Base-by-base conservation (phyloP, 2,888 invertebrate species). In the Beris chalybata region DNA sequence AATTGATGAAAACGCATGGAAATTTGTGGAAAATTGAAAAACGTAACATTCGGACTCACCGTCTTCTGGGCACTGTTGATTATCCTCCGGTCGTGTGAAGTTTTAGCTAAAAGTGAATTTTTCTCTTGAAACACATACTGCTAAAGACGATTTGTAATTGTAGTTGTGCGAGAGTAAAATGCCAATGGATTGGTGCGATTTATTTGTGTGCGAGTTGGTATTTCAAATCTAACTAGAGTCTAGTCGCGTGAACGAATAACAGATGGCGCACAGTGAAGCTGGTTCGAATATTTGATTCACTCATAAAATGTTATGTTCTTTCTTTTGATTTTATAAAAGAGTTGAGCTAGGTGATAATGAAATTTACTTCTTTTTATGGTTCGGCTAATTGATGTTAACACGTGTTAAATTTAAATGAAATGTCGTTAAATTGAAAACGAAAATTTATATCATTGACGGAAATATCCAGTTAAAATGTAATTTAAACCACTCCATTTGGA, bases 21-120 rank as follows among this genome's bases (percentile, higher is more conserved):
- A 32, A 38, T 50, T 32, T 2, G 15, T 3, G 38, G 29, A 30
- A 50, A 29, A 48, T 5, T 38, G 13, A 45, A 52, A 61, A 13
- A 48, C 13, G 38, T 38, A 52, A 50, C 61, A 52, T 12, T 12
- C 22, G 12, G 5, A 15, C 32, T 52, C 45, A 59, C 68, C 68
- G 68, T 65, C 63, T 61, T 68, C 56, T 61, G 15, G 30, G 32
- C 55, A 65, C 68, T 68, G 68, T 65, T 68, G 65, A 65, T 65
- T 65, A 13, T 32, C 13, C 13, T 11, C 7, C 61, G 48, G 43
- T 45, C 44, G 30, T n/a, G 15, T 43, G 52, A 30, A 30, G 32
- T 54, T 66, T 53, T 31, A 47, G 66, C 47, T 66, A 59, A 22
- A 57, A 57, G 55, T 56, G 53, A 59, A 54, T 54, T 66, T 53